Evolutionary conservation across 2,888 invertebrate genomes (phyloP).

Genomic region (Arrhopalites spinosus): DNA sequence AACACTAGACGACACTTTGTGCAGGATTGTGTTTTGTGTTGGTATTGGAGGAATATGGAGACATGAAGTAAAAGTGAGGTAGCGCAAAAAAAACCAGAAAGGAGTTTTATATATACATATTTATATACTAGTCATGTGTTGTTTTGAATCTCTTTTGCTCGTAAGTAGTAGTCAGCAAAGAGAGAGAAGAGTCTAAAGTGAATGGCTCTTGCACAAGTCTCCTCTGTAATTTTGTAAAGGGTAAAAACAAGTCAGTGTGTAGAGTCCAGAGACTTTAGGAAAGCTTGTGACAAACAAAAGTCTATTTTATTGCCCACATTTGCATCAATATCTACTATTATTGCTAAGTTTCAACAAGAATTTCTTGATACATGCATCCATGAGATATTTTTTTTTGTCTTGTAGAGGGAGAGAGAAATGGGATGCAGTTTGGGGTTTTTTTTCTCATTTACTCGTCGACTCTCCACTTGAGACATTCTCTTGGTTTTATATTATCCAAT

Average conservation of each 20-base stretch:
- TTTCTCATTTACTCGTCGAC: too few species aligned
- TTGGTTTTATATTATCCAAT: too few species aligned
- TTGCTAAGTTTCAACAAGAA: conserved; percentile 22
- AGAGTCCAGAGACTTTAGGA: conserved; percentile 9
- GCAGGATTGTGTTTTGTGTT: too few species aligned
- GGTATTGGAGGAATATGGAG: too few species aligned
- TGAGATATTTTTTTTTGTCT: background rate
- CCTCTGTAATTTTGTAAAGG: background rate
- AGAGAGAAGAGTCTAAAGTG: too few species aligned
- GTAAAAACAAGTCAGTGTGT: background rate
- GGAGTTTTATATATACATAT: background rate
- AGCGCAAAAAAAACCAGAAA: background rate
- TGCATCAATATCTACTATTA: conserved; percentile 37
- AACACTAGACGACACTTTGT: too few species aligned
- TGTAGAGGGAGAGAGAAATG: background rate
- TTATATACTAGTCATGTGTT: background rate
- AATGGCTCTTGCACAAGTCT: background rate
- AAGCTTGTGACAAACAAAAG: conserved; percentile 34
- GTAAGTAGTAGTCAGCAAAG: background rate
- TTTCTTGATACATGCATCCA: background rate
- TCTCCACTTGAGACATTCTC: too few species aligned
- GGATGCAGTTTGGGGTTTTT: too few species aligned
- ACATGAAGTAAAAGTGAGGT: background rate
- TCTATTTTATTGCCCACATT: conserved; percentile 38
- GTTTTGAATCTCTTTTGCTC: conserved; percentile 4